Evolutionary conservation across 2,797 vertebrate species (phyloP).

Genomic region (Emydoidea blandingii): DNA sequence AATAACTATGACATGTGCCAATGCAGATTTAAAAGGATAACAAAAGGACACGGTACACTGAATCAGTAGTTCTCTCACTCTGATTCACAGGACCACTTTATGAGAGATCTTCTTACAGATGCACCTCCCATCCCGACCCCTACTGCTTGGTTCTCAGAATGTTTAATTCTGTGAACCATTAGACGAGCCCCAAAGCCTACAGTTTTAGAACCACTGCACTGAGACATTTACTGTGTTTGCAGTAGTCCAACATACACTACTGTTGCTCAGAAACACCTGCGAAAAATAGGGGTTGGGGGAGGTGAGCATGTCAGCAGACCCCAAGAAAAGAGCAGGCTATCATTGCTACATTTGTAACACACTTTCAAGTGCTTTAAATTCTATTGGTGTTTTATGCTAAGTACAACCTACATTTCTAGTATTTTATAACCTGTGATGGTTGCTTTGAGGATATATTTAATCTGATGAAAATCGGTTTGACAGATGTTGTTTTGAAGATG

Average conservation of each 20-base stretch:
- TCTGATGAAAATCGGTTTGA: conserved; percentile 71
- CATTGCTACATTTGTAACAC: background rate
- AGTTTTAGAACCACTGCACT: background rate
- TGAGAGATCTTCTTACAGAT: conserved; percentile 34
- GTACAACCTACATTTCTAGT: conserved; percentile 66
- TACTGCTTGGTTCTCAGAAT: conserved; percentile 6
- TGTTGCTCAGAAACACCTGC: background rate
- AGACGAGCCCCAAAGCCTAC: conserved; percentile 1
- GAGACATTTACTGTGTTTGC: background rate
- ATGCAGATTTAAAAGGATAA: conserved; percentile 15
- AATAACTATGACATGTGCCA: conserved; percentile 27
- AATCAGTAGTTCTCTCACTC: conserved; percentile 48
- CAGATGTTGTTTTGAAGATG: conserved; percentile 78
- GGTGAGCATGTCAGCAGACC: background rate
- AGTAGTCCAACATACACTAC: background rate
- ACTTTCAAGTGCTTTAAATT: conserved; percentile 48
- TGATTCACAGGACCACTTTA: conserved; percentile 17
- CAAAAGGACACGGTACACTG: conserved; percentile 41
- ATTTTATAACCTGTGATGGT: conserved; percentile 55
- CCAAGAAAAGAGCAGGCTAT: background rate
- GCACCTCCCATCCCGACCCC: conserved; percentile 22
- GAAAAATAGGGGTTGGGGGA: conserved; percentile 27
- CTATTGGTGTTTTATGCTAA: conserved; percentile 39
- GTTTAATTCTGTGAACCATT: background rate
- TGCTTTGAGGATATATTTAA: conserved; percentile 75